A percentile compares a stretch with the other conserved stretches of the same genome.
Conservation (phyloP, 2,888 invertebrate species). For the Dolomedes plantarius region DNA sequence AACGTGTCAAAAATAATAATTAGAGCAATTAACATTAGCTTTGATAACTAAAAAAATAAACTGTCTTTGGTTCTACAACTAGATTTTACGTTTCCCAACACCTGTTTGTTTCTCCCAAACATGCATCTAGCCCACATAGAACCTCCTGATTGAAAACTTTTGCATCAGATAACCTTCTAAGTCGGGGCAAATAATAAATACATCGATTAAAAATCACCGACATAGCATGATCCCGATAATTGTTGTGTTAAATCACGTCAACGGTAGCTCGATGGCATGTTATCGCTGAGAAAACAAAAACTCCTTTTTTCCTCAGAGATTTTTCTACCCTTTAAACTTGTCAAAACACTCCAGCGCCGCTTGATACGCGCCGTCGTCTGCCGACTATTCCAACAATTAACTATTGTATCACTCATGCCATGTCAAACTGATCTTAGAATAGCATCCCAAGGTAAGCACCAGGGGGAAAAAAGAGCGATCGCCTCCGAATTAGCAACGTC, state of each 20-base stretch:
- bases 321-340: constrained; percentile 3
- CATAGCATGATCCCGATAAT: too few relatives aligned
- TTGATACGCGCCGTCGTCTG: constrained; percentile 20
- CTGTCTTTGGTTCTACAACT: too few relatives aligned
- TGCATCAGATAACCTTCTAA: too few relatives aligned
- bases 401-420: constrained; percentile 59
- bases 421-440: constrained; percentile 38
- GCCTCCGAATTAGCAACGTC: constrained; percentile 26
- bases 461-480: not conserved
- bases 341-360: not conserved
- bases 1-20: too few relatives aligned
- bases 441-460: constrained; percentile 42
- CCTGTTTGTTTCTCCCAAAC: too few relatives aligned
- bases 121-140: too few relatives aligned
- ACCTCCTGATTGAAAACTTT: too few relatives aligned
- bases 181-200: too few relatives aligned
- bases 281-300: not conserved
- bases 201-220: too few relatives aligned
- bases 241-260: not conserved
- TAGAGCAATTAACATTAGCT: too few relatives aligned
- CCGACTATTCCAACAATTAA: constrained; percentile 59
- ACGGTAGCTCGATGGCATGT: not conserved
- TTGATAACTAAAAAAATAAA: too few relatives aligned
- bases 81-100: too few relatives aligned
- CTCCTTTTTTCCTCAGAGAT: not conserved